These are phyloP conservation scores for Sebastiscus albofasciatus DNA, from an alignment of 2,797 vertebrate species.

Conservation along the genomic window DNA sequence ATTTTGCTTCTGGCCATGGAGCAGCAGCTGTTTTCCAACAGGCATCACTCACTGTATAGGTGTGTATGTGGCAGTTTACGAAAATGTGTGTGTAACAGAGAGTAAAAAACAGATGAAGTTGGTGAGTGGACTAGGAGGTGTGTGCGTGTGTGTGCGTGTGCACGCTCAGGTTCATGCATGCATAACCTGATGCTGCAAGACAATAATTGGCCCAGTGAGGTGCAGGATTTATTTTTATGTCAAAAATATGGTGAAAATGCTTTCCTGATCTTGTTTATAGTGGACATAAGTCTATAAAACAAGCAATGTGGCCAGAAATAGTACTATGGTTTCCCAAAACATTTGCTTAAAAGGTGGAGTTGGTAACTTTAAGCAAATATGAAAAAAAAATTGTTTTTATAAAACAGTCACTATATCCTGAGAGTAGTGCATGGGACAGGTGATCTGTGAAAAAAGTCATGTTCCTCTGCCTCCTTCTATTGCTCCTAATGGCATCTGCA, in stretches of 20 bases:
- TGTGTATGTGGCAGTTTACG: slow-evolving; percentile 48
- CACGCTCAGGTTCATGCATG: background rate
- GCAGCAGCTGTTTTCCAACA: slow-evolving; percentile 82
- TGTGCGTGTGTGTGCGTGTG: slow-evolving; percentile 45
- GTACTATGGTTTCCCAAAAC: background rate
- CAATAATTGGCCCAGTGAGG: background rate
- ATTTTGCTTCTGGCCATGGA: slow-evolving; percentile 76
- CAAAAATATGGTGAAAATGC: background rate
- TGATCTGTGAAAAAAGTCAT: too few species aligned
- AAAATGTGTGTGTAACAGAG: background rate
- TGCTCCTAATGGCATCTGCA: too few species aligned
- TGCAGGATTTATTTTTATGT: background rate
- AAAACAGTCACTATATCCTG: too few species aligned
- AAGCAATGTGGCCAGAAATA: background rate
- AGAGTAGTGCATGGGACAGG: too few species aligned
- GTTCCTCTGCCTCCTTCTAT: too few species aligned
- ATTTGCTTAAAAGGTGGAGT: too few species aligned
- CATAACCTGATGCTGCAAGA: background rate
- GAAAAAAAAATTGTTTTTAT: too few species aligned
- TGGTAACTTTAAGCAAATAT: too few species aligned
- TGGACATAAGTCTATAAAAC: background rate
- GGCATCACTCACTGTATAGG: slow-evolving; percentile 51
- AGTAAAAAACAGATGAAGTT: background rate
- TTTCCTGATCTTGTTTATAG: background rate
- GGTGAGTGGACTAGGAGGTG: background rate